These are phyloP conservation scores for Bubo bubo DNA, from an alignment of 2,113 vertebrate genomes.

Conservation along the genomic window DNA sequence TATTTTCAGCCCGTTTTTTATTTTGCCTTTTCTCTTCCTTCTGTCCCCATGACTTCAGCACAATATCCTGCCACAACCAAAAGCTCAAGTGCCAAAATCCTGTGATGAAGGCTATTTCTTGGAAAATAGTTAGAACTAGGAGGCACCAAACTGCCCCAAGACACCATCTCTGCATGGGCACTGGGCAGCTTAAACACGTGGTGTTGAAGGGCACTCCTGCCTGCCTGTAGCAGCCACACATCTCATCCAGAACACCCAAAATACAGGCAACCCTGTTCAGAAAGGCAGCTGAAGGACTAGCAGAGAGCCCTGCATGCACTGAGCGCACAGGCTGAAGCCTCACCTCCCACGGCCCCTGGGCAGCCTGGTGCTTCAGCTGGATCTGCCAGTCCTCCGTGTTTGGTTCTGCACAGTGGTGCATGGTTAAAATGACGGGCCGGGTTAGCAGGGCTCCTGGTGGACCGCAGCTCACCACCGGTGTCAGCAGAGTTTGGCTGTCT, in stretches of 20 bases:
- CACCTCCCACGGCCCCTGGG: conserved; percentile 93
- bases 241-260: not conserved
- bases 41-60: not conserved
- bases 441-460: conserved; percentile 90
- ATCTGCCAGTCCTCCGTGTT: conserved; percentile 92
- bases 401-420: conserved; percentile 90
- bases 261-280: not conserved
- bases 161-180: not conserved
- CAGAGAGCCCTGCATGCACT: not conserved
- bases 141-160: not conserved
- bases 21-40: not conserved
- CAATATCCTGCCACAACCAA: not conserved
- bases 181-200: not conserved
- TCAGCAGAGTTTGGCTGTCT: conserved; percentile 90
- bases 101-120: not conserved
- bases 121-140: not conserved
- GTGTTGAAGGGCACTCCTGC: not conserved
- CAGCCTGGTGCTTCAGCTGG: conserved; percentile 87
- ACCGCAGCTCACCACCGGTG: conserved; percentile 94
- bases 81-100: not conserved
- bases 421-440: conserved; percentile 88
- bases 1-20: not conserved
- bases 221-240: not conserved
- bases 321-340: conserved; percentile 20
- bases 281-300: not conserved